Conservation (phyloP, 2,797 vertebrate species). For the Schizopygopsis malacanthus region DNA sequence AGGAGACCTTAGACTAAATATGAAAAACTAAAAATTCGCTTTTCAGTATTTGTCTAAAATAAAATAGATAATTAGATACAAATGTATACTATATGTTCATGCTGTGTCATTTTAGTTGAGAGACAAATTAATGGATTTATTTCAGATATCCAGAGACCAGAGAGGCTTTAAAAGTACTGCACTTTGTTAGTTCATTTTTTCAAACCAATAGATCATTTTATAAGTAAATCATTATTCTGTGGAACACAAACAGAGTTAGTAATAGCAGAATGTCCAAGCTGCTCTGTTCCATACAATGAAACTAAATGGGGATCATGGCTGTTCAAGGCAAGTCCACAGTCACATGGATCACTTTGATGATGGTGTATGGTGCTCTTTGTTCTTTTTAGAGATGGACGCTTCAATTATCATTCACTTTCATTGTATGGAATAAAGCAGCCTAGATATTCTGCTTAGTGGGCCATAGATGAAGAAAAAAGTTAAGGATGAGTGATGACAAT, state of each 20-base stretch:
- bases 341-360: background rate
- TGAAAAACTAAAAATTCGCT: background rate
- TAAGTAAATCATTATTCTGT: background rate
- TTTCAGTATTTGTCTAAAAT: background rate
- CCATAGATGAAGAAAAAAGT: background rate
- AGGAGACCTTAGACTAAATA: background rate
- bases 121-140: background rate
- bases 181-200: background rate
- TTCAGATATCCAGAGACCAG: background rate
- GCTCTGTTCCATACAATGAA: background rate
- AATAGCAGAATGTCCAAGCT: background rate
- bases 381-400: background rate
- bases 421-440: background rate
- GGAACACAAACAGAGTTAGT: background rate
- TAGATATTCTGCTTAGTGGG: background rate
- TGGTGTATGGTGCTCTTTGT: background rate
- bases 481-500: background rate
- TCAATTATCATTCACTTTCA: background rate
- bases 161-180: background rate
- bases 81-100: background rate
- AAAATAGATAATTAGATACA: no score
- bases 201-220: background rate
- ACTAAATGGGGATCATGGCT: background rate
- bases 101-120: background rate
- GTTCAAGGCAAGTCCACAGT: background rate